phyloP scores from a whole-genome alignment of 2,888 invertebrate genomes.

The Notodonta dromedarius region DNA sequence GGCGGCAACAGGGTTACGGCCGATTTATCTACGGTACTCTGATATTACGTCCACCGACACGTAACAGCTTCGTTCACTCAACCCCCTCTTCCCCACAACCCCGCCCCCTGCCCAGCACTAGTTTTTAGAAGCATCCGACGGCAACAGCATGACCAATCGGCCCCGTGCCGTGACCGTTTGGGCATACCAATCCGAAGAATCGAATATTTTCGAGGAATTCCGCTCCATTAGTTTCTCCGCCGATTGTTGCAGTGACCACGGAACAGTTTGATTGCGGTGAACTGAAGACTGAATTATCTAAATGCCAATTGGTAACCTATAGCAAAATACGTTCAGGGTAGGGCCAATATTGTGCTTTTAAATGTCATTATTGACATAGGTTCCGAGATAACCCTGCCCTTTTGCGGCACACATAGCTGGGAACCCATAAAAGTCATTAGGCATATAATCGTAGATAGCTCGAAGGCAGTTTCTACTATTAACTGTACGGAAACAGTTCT shows the following conservation, averaged over 20 bases:
- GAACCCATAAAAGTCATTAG: background rate
- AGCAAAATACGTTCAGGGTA: background rate
- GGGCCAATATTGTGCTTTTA: slow-evolving; percentile 6
- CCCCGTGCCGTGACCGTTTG: slow-evolving; percentile 60
- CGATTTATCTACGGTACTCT: slow-evolving; percentile 70
- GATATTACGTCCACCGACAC: slow-evolving; percentile 67
- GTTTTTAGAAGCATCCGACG: slow-evolving; percentile 49
- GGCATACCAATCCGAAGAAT: slow-evolving; percentile 41
- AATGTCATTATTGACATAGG: slow-evolving; percentile 6
- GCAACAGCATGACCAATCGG: slow-evolving; percentile 67
- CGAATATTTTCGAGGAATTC: slow-evolving; percentile 47
- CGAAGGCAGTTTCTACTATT: background rate
- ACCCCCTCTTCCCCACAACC: slow-evolving; percentile 35
- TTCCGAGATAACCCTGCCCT: slow-evolving; percentile 5
- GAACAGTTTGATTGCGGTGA: slow-evolving; percentile 10
- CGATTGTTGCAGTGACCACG: slow-evolving; percentile 21
- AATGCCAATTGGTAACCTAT: slow-evolving; percentile 4
- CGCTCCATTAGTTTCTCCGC: slow-evolving; percentile 46
- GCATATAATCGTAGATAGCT: background rate
- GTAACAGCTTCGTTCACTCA: slow-evolving; percentile 67
- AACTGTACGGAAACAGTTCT: too few relatives aligned
- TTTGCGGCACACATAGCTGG: background rate
- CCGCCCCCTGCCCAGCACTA: slow-evolving; percentile 36
- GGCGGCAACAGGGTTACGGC: slow-evolving; percentile 57
- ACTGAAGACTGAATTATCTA: slow-evolving; percentile 1